Evolutionary conservation across 2,888 invertebrate species (phyloP).

Genomic region (Drosophila borealis): DNA sequence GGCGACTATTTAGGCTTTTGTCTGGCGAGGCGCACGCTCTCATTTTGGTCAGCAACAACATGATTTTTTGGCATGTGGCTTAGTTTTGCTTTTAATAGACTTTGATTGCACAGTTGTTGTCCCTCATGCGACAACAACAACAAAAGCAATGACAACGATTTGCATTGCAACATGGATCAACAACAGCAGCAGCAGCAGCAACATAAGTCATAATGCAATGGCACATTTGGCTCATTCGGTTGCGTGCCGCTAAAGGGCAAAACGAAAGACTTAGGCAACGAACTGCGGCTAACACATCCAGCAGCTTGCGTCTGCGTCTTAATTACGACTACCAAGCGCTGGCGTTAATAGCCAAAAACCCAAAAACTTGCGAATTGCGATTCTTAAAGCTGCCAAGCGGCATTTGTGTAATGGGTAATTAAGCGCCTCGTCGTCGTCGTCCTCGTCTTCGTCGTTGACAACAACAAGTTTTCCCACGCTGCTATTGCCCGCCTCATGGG

Average conservation of each 20-base stretch:
- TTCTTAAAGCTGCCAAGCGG: constrained; percentile 53
- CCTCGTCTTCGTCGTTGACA: constrained; percentile 6
- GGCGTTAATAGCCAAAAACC: constrained; percentile 60
- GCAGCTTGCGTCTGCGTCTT: constrained; percentile 61
- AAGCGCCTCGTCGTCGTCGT: constrained; percentile 58
- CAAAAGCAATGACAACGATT: constrained; percentile 59
- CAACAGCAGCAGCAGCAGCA: constrained; percentile 23
- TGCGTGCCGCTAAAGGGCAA: constrained; percentile 63
- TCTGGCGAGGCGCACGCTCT: constrained; percentile 9
- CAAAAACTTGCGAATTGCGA: constrained; percentile 55
- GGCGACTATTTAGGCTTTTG: constrained; percentile 35
- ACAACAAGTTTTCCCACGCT: constrained; percentile 76
- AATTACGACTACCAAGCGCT: constrained; percentile 56
- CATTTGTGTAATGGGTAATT: constrained; percentile 80
- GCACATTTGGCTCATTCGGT: constrained; percentile 61
- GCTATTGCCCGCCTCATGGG: constrained; percentile 42
- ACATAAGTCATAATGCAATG: constrained; percentile 71
- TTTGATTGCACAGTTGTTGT: constrained; percentile 61
- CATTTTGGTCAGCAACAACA: constrained; percentile 60
- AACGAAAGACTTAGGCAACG: constrained; percentile 73
- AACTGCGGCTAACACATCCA: constrained; percentile 29
- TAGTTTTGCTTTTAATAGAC: constrained; percentile 78
- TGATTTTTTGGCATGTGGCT: constrained; percentile 75
- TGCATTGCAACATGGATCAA: constrained; percentile 72
- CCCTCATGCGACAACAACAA: constrained; percentile 44